Conservation (phyloP, 2,888 invertebrate species). For the Ypsolopha scabrella region DNA sequence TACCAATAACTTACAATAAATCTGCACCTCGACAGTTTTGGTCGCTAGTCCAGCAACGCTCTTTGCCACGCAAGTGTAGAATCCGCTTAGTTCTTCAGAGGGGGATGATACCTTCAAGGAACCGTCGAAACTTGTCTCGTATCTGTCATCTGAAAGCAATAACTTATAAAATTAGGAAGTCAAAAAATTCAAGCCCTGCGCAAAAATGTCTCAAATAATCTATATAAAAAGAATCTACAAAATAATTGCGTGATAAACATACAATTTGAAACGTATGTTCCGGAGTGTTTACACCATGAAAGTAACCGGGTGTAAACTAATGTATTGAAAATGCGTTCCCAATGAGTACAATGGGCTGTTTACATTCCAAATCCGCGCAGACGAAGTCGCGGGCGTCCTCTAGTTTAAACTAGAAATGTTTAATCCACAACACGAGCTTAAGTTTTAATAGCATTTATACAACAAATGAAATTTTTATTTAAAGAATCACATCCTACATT, state of each 20-base stretch:
- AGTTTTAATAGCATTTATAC: no score
- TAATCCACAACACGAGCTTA: no score
- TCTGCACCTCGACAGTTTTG: slow-evolving; percentile 34
- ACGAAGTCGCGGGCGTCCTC: no score
- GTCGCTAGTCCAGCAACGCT: slow-evolving; percentile 58
- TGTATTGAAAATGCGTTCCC: no score
- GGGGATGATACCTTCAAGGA: slow-evolving; percentile 46
- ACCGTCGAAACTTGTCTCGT: slow-evolving; percentile 33
- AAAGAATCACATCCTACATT: no score
- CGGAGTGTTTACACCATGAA: no score
- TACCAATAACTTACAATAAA: slow-evolving; percentile 57
- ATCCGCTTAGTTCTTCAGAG: slow-evolving; percentile 55
- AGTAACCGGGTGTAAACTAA: no score
- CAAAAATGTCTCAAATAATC: not conserved
- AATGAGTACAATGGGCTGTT: no score
- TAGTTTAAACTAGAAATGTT: no score
- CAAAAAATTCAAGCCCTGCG: not conserved
- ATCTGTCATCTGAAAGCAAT: slow-evolving; percentile 32
- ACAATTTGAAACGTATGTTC: no score
- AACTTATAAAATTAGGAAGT: not conserved
- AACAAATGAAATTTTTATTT: no score
- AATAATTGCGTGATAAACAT: not conserved
- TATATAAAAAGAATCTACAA: not conserved
- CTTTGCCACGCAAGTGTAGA: slow-evolving; percentile 68
- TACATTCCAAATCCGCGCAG: no score